phyloP scores from a whole-genome alignment of 2,797 vertebrate species.

The Gallinago stenura region DNA sequence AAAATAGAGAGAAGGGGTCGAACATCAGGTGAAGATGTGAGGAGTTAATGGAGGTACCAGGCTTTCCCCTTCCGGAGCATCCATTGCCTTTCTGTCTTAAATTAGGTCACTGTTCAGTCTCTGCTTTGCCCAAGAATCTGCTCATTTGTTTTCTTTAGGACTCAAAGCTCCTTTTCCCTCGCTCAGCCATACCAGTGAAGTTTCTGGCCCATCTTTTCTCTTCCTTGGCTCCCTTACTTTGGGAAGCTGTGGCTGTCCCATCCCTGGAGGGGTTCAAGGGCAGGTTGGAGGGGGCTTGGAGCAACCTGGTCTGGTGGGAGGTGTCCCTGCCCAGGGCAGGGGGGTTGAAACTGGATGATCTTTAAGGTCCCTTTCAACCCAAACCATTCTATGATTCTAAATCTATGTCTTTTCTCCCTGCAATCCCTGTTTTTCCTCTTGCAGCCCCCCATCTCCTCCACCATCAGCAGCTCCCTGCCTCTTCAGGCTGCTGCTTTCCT shows the following conservation, averaged over 20 bases:
- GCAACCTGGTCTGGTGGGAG: background rate
- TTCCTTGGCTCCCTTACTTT: accelerated
- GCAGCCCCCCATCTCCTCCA: background rate
- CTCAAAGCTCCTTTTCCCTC: background rate
- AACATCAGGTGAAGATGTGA: background rate
- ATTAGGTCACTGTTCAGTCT: background rate
- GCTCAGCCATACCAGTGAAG: background rate
- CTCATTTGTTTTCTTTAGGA: background rate
- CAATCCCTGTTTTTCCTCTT: accelerated
- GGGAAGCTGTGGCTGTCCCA: background rate
- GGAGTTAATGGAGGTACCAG: background rate
- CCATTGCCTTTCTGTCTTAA: accelerated
- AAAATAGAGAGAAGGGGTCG: background rate
- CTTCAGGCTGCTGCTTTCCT: background rate
- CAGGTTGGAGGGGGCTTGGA: background rate
- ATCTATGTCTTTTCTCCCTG: background rate
- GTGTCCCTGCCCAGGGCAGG: no score
- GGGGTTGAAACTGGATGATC: background rate
- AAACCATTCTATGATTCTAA: background rate
- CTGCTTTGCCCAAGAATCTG: background rate
- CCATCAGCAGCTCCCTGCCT: background rate
- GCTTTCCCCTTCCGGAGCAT: background rate
- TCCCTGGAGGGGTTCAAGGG: background rate
- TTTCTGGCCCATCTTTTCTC: background rate
- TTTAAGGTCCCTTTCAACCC: background rate